Base-by-base conservation (phyloP, 2,113 vertebrate species). In the Brachyhypopomus gauderio region DNA sequence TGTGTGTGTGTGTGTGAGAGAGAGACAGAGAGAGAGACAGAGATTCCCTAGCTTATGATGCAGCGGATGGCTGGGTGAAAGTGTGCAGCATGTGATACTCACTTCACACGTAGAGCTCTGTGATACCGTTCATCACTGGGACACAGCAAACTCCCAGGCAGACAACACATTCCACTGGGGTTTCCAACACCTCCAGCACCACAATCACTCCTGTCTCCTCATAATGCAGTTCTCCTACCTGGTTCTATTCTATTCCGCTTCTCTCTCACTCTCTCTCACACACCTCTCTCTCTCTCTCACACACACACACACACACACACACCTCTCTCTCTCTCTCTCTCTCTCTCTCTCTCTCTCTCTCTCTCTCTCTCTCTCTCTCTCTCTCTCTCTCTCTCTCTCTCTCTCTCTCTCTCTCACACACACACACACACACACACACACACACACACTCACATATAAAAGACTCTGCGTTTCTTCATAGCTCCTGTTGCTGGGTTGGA, bases 81-180 rank as follows among this genome's bases (percentile, higher is more conserved):
- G 79, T 77, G 77, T 34, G 23, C 71, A 36, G 74, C 82, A 79
- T 81, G 85, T 87, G 89, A 84, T 82, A 85, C 85, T 87, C 74
- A 80, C 78, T 88, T 84, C 76, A 80, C 81, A 80, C 81, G 72
- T 76, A 66, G 62, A 59, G 69, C 30, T 17, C 82, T 22, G 76
- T 38, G 81, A 88, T 81, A 80, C 85, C 78, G 84, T 89, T 84
- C 86, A 90, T 91, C 88, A 89, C 81, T 41, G 9, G 77, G 80
- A 84, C 87, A 90, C 86, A 89, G 87, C 85, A 91, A 90, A 90
- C 88, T 88, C 72, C 83, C 88, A 84, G 89, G 84, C 88, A 86
- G 79, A 83, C 89, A 88, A 87, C 85, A 88, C 86, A 80, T 86
- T 89, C 88, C 87, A 88, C 90, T 91, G 41, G 41, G 41, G 3